Evolutionary conservation across 2,113 vertebrate species (phyloP).

Genomic region (Mellivora capensis): DNA sequence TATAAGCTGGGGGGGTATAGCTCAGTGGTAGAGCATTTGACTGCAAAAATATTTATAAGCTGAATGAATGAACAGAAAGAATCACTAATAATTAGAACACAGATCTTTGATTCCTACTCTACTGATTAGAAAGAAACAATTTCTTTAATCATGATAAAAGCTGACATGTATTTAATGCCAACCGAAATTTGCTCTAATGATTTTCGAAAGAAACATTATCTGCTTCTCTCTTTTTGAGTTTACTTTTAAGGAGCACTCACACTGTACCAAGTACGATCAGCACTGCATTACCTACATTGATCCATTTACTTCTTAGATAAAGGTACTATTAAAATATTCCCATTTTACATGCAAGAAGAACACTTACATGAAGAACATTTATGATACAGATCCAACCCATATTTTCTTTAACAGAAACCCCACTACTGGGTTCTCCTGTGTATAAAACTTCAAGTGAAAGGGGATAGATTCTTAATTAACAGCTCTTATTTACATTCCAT

Average conservation of each 20-base stretch:
- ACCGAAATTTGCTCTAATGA: background rate
- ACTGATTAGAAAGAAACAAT: background rate
- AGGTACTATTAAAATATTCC: background rate
- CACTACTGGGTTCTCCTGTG: background rate
- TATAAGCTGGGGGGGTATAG: too few species aligned
- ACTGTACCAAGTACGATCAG: background rate
- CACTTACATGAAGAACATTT: background rate
- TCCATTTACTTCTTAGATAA: background rate
- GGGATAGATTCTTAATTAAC: constrained; percentile 62
- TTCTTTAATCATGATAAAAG: background rate
- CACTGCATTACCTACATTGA: background rate
- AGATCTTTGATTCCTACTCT: background rate
- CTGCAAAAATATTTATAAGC: background rate
- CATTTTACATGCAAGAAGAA: background rate
- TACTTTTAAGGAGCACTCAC: background rate
- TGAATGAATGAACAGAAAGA: constrained; percentile 9
- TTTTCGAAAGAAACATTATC: background rate
- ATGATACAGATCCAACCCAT: background rate
- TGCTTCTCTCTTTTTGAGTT: background rate
- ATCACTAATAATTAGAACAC: background rate
- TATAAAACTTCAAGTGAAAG: constrained; percentile 38
- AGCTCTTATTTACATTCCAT: constrained; percentile 49
- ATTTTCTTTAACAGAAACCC: background rate
- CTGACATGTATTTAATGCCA: background rate
- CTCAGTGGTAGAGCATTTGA: too few species aligned